phyloP scores from a whole-genome alignment of 2,113 vertebrate species.

The Cryptomyrus ogoouensis region DNA sequence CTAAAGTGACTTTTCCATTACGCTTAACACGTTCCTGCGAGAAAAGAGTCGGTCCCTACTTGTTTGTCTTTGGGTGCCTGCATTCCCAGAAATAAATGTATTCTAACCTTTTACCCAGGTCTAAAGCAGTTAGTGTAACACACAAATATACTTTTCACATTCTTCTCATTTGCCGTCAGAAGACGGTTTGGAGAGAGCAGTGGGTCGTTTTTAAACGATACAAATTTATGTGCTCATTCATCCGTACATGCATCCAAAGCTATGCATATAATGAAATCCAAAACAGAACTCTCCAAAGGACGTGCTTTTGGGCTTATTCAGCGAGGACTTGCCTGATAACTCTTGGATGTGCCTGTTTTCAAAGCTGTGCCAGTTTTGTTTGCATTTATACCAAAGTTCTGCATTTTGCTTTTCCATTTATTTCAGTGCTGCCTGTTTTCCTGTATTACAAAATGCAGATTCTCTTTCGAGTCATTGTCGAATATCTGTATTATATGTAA shows the following conservation, averaged over 20 bases:
- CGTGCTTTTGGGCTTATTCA: not conserved
- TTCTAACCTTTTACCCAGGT: not conserved
- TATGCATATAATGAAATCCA: not conserved
- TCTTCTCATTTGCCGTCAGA: not conserved
- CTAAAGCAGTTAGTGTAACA: not conserved
- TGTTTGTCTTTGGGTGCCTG: not conserved
- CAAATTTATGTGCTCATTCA: not conserved
- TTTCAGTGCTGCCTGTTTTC: slow-evolving; percentile 52
- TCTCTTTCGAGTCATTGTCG: slow-evolving; percentile 39
- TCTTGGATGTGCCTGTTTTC: not conserved
- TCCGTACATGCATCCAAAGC: not conserved
- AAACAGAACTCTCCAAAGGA: not conserved
- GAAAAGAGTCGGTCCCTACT: not conserved
- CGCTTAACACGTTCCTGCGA: not conserved
- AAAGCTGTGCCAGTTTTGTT: slow-evolving; percentile 21
- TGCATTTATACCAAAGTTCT: slow-evolving; percentile 63
- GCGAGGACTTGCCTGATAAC: not conserved
- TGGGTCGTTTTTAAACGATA: not conserved
- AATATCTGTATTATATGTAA: slow-evolving; percentile 66
- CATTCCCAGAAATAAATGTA: not conserved
- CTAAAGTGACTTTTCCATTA: not conserved
- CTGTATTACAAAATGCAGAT: slow-evolving; percentile 31
- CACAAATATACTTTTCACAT: not conserved
- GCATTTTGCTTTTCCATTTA: slow-evolving; percentile 48
- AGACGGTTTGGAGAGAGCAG: not conserved